These are phyloP conservation scores for Helicoverpa zea DNA, from an alignment of 1,140 invertebrate genomes.

Conservation along the genomic window DNA sequence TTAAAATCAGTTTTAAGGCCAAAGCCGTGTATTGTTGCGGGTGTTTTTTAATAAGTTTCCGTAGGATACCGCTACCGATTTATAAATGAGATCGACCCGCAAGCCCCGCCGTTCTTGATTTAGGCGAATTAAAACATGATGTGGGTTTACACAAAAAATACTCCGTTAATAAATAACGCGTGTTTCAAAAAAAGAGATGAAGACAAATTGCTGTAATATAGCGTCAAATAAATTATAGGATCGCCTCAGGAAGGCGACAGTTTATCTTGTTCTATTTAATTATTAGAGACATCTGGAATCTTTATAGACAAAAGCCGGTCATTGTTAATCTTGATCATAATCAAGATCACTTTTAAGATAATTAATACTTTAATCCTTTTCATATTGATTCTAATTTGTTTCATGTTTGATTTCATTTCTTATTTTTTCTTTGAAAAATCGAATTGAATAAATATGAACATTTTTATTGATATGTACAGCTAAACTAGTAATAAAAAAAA, in stretches of 20 bases:
- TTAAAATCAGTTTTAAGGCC: conserved; percentile 80
- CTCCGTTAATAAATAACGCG: conserved; percentile 77
- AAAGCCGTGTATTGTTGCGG: conserved; percentile 79
- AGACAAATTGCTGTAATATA: conserved; percentile 78
- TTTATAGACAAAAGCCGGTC: neutral
- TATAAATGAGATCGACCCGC: conserved; percentile 79
- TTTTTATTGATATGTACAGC: too few species aligned
- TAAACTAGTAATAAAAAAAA: too few species aligned
- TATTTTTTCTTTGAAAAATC: too few species aligned
- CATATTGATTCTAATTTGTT: too few species aligned
- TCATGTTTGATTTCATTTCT: too few species aligned
- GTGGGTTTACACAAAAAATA: conserved; percentile 78
- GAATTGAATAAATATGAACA: too few species aligned
- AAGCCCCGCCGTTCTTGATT: conserved; percentile 75
- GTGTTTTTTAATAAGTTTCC: conserved; percentile 84
- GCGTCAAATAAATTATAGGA: conserved; percentile 72
- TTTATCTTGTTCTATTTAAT: conserved; percentile 54
- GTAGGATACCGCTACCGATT: conserved; percentile 85
- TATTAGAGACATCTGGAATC: conserved; percentile 16
- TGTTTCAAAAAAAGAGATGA: conserved; percentile 77
- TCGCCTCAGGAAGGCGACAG: conserved; percentile 58
- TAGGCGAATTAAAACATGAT: conserved; percentile 81
- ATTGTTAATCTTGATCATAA: neutral
- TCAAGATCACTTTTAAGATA: neutral
- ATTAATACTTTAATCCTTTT: too few species aligned